phyloP scores from a whole-genome alignment of 35 echinoderm and acorn worm species.

The Apostichopus parvimensis region DNA sequence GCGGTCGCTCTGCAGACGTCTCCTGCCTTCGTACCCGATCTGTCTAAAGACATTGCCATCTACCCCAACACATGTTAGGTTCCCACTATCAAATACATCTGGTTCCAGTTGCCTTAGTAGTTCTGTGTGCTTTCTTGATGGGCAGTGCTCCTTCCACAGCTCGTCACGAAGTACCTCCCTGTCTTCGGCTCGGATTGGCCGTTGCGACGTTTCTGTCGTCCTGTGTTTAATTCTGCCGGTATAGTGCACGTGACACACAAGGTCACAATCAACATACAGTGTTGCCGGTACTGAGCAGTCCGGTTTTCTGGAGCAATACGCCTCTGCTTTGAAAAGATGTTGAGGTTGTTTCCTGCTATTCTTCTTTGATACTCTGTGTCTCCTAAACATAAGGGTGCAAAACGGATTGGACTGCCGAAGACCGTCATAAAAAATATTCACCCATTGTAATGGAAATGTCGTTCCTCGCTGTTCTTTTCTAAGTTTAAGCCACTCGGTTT shows the following conservation, averaged over 20 bases:
- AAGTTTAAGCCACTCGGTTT: not conserved
- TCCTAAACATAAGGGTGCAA: conserved; percentile 21
- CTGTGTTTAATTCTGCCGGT: not conserved
- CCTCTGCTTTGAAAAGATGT: not conserved
- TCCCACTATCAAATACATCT: not conserved
- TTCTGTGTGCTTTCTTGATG: not conserved
- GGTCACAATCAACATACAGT: not conserved
- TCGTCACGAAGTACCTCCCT: not conserved
- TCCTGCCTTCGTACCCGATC: too few relatives aligned
- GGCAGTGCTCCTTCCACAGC: conserved; percentile 11
- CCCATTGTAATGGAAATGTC: not conserved
- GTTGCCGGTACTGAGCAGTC: not conserved
- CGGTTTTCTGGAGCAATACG: not conserved
- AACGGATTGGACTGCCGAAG: not conserved
- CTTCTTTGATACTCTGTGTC: not conserved
- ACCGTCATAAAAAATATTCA: not conserved
- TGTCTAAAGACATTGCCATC: too few relatives aligned
- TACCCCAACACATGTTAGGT: not conserved
- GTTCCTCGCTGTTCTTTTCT: not conserved
- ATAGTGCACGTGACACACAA: not conserved
- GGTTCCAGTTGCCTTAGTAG: not conserved
- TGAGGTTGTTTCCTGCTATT: not conserved
- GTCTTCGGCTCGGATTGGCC: conserved; percentile 6
- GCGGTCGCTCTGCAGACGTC: too few relatives aligned
- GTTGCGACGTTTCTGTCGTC: not conserved